Evolutionary conservation across 2,888 invertebrate species (phyloP).

Genomic region (Stenodema calcarata): DNA sequence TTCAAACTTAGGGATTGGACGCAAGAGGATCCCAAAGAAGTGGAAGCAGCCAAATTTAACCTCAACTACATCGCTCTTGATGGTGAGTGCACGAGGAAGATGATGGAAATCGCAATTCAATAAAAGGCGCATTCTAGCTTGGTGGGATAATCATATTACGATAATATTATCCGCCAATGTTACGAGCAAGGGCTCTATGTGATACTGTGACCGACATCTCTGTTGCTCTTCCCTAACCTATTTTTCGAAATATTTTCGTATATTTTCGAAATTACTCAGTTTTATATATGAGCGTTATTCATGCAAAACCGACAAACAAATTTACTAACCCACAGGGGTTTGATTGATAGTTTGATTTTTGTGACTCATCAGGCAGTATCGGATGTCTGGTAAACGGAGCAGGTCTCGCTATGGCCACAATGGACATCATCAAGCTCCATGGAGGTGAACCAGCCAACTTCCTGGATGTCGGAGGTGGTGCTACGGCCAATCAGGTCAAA

Average conservation of each 20-base stretch:
- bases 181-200: too few relatives aligned
- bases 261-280: too few relatives aligned
- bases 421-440: conserved; percentile 96
- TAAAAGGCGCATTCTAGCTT: too few relatives aligned
- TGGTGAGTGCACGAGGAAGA: conserved; percentile 68
- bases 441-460: conserved; percentile 97
- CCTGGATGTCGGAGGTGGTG: conserved; percentile 95
- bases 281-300: too few relatives aligned
- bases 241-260: too few relatives aligned
- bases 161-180: too few relatives aligned
- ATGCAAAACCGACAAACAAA: too few relatives aligned
- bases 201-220: too few relatives aligned
- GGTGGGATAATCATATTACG: too few relatives aligned
- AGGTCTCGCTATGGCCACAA: conserved; percentile 96
- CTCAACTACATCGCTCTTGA: conserved; percentile 95
- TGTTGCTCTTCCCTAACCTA: too few relatives aligned
- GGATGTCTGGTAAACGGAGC: conserved; percentile 97
- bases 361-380: conserved; percentile 68
- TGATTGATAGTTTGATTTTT: background rate
- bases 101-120: too few relatives aligned
- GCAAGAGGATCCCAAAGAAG: conserved; percentile 92
- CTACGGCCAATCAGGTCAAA: conserved; percentile 87
- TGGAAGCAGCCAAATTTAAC: conserved; percentile 85
- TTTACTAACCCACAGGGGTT: too few relatives aligned
- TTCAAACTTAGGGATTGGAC: conserved; percentile 84